Evolutionary conservation across 2,113 vertebrate species (phyloP), one percentile per base, ranked within the genome.

Genomic region (Motacilla tschutschensis): DNA sequence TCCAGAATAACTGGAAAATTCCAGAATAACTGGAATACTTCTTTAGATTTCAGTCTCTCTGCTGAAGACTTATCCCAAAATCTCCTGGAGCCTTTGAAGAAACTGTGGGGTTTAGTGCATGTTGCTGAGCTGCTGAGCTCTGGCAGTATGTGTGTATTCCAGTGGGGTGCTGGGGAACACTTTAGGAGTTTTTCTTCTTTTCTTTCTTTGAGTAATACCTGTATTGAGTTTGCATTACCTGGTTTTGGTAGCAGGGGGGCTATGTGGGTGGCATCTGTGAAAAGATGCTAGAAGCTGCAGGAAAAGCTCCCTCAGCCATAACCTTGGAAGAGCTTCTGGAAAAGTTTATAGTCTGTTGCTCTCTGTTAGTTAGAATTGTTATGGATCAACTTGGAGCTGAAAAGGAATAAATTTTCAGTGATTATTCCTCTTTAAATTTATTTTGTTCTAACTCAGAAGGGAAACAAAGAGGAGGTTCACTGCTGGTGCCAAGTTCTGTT

Each of bases 121-220:
- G 5, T 29, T 51, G 33, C 31, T n/a, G 31, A 43, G 5, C 44
- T 51, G 33, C 31, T n/a, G 31, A 43, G 5, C 44, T 78, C 25
- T 59, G 17, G 17, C 13, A 58, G 14, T 18, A 25, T 12, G 8
- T 19, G 5, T 60, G 8, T 19, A 28, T 62, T 71, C 31, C 65
- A 48, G 0, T 38, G 51, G 9, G 15, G 41, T 53, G 2, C 6
- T 18, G 0, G 1, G 19, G 8, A 66, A 36, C 5, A 28, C 8
- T 11, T 15, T 2, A 33, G 6, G 9, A 3, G 2, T 40, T 72
- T 31, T 31, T 40, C 8, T 65, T 7, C 18, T 77, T 38, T 46
- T 79, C 16, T 35, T 70, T 47, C 31, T 65, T 33, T 74, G 36
- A 40, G 43, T 47, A 60, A 28, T 31, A 33, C 6, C 44, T 35